These are phyloP conservation scores for Callaeas wilsoni DNA, from an alignment of 2,113 vertebrate species.

Conservation along the genomic window DNA sequence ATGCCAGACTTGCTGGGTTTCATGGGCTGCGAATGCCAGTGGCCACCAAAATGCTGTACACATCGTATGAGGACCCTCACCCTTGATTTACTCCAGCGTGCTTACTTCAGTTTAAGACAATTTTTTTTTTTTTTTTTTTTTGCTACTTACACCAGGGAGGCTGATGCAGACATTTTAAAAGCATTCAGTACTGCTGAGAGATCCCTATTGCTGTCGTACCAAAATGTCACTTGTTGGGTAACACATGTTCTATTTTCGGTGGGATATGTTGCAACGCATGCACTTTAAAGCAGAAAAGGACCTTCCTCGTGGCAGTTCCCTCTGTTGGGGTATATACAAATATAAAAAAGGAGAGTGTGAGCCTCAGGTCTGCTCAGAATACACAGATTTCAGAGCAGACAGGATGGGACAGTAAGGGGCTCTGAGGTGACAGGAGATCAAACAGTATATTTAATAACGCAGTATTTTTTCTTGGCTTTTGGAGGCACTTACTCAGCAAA, in stretches of 20 bases:
- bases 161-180: neutral
- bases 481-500: neutral
- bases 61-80: rapidly evolving
- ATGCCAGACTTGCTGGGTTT: neutral
- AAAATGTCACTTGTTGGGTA: neutral
- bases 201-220: neutral
- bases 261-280: neutral
- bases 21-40: neutral
- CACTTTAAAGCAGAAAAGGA: neutral
- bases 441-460: neutral
- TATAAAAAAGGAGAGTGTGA: neutral
- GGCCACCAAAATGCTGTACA: neutral
- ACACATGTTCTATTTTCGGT: neutral
- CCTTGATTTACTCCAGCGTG: neutral
- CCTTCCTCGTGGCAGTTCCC: neutral
- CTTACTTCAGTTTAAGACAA: neutral
- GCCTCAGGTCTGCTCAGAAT: neutral
- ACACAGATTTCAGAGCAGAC: neutral
- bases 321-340: neutral
- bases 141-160: neutral
- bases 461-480: neutral
- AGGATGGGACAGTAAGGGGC: neutral
- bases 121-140: neutral
- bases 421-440: neutral
- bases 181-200: neutral